These are phyloP conservation scores for Amia ocellicauda DNA, from an alignment of 2,113 vertebrate species.

Conservation along the genomic window DNA sequence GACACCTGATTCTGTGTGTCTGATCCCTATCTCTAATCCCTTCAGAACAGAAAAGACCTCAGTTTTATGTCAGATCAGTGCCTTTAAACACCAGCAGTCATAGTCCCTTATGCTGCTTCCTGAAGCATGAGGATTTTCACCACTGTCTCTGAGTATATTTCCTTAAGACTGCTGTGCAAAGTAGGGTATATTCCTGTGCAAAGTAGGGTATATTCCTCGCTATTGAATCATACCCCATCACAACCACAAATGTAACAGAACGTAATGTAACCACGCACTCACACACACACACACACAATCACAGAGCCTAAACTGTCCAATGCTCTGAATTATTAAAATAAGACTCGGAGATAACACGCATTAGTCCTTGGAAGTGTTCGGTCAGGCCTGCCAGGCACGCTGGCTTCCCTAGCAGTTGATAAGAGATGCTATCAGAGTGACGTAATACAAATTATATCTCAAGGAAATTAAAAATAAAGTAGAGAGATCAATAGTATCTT, in stretches of 20 bases:
- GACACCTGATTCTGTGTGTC: background rate
- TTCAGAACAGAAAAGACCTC: slow-evolving; percentile 3
- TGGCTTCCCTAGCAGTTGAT: slow-evolving; percentile 16
- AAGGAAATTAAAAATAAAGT: slow-evolving; percentile 28
- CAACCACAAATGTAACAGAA: background rate
- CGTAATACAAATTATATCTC: slow-evolving; percentile 28
- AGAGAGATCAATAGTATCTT: slow-evolving; percentile 46
- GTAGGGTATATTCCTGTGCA: no score
- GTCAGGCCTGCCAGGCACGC: slow-evolving; percentile 6
- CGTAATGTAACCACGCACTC: background rate
- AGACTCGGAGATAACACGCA: background rate
- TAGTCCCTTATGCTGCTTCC: no score
- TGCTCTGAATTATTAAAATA: slow-evolving; percentile 17
- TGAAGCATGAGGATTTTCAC: no score
- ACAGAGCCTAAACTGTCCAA: background rate
- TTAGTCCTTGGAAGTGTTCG: slow-evolving; percentile 1
- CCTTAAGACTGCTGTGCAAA: no score
- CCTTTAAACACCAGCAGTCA: no score
- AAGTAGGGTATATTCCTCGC: no score
- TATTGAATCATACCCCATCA: background rate
- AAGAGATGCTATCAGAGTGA: slow-evolving; percentile 17
- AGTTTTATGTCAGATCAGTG: no score
- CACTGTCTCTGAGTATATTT: no score
- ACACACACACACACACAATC: background rate
- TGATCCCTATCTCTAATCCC: slow-evolving; percentile 14